Base-by-base conservation (phyloP, 2,797 vertebrate genomes). In the Allobates femoralis region DNA sequence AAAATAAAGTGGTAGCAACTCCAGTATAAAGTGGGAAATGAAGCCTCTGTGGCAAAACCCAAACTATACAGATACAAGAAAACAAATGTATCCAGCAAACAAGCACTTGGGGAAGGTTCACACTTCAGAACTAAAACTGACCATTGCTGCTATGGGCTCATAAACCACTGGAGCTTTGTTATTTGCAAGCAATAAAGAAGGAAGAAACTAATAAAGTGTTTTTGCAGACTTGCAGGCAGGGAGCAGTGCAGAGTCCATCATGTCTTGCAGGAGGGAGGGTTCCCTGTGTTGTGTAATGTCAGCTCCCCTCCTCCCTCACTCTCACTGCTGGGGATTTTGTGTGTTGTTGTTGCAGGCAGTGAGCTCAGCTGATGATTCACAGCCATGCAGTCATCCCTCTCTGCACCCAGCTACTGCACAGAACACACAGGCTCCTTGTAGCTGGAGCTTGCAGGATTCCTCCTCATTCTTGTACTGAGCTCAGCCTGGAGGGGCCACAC, bases 301-400 rank as follows among this genome's bases (percentile, higher is more conserved):
- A 90, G 85, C 79, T 50, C 91, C 90, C 90, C 90, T 88, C 90
- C 86, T 76, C 76, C 15, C 56, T 19, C 55, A 80, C 76, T 86
- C 83, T 89, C 88, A 76, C 69, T 62, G 87, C 79, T 62, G 69
- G 83, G 73, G 67, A 56, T 67, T 86, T 26, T 76, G 67, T 81
- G 71, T 85, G 67, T 85, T 85, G 89, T 89, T 90, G 90, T 90
- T 89, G 82, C 92, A 91, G 92, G 92, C 92, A 91, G 91, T 93
- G 93, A 94, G 92, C 92, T 94, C 92, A 92, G 92, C 90, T 92
- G 89, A 93, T 93, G 93, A 94, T 90, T 94, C 93, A 93, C 91
- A 93, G 91, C 89, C 91, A 89, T 93, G 92, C 93, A 92, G 92
- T 92, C 92, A 92, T 92, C 91, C 91, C 90, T 90, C 92, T 91